Base-by-base conservation (phyloP, 2,888 invertebrate species). In the Scaptomyza caliginosa region DNA sequence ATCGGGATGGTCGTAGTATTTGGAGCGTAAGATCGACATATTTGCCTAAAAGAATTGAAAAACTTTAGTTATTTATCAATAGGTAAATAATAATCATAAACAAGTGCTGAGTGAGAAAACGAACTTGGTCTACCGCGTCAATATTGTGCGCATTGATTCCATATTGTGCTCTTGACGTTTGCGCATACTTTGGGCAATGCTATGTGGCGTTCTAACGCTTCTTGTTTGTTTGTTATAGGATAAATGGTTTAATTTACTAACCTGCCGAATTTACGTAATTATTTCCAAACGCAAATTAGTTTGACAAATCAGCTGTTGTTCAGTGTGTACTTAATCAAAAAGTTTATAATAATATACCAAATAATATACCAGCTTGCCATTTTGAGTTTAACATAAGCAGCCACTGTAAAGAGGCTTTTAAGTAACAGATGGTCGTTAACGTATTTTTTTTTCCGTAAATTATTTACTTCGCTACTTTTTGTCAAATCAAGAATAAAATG, bases 1-100 rank as follows among this genome's bases (percentile, higher is more conserved):
- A 62, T 96, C 95, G 0, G 96, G 95, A 28, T 94, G 92, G 83
- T 95, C 94, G 88, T 94, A 95, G 88, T 94, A 94, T 46, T 90
- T 89, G 10, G 83, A 57, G 55, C 89, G 89, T 36, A 91, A 67
- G 43, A 90, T 65, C 81, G 89, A 87, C 90, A 89, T 90, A 6
- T 38, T 77, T 55, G 49, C 30, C 79, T 81, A 40, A 4, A n/a
- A 43, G 11, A 5, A 8, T 30, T 38, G 10, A 3, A 54, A 34
- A 40, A 30, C 7, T 11, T 19, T 3, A n/a, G n/a, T 45, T 10
- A 39, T 11, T 40, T 34, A 23, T 21, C 7, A 16, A 10, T 21
- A 55, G 43, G 38, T 48, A 50, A 55, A 69, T 60, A 54, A 60
- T 39, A 52, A 54, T 46, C 40, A 28, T 26, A 64, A 39, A 43